A percentile compares a stretch with the other conserved stretches of the same genome.
These are phyloP conservation scores for Cepaea hortensis DNA, from an alignment of 2,888 invertebrate genomes.

Conservation along the genomic window DNA sequence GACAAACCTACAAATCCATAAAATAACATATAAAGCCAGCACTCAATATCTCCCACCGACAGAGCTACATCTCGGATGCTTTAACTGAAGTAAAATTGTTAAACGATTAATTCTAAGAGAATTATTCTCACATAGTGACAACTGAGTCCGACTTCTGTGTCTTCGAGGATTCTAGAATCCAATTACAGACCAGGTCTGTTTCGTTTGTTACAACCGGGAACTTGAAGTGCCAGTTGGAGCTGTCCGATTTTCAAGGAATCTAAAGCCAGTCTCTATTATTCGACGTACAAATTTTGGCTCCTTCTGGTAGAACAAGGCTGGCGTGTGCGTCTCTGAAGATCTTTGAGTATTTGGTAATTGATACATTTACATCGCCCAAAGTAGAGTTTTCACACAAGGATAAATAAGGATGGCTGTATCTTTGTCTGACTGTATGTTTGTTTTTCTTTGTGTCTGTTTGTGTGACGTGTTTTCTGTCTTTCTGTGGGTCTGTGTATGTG, in stretches of 20 bases:
- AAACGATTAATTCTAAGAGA: conserved; percentile 34
- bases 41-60: too few relatives aligned
- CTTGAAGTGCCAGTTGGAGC: conserved; percentile 8
- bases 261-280: conserved; percentile 12
- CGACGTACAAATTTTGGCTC: conserved; percentile 17
- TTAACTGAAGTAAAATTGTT: conserved; percentile 30
- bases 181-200: conserved; percentile 35
- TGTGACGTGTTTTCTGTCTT: too few relatives aligned
- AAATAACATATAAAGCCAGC: too few relatives aligned
- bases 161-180: conserved; percentile 33
- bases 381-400: too few relatives aligned
- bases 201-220: conserved; percentile 36
- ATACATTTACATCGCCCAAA: too few relatives aligned
- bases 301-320: neutral
- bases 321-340: neutral
- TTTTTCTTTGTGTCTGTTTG: too few relatives aligned
- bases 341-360: neutral
- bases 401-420: too few relatives aligned
- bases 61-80: neutral
- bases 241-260: neutral
- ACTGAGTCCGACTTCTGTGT: neutral
- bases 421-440: too few relatives aligned
- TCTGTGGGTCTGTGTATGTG: too few relatives aligned
- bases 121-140: conserved; percentile 33
- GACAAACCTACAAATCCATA: too few relatives aligned